Evolutionary conservation across 2,888 invertebrate species (phyloP).

Genomic region (Drosophila seclusa): DNA sequence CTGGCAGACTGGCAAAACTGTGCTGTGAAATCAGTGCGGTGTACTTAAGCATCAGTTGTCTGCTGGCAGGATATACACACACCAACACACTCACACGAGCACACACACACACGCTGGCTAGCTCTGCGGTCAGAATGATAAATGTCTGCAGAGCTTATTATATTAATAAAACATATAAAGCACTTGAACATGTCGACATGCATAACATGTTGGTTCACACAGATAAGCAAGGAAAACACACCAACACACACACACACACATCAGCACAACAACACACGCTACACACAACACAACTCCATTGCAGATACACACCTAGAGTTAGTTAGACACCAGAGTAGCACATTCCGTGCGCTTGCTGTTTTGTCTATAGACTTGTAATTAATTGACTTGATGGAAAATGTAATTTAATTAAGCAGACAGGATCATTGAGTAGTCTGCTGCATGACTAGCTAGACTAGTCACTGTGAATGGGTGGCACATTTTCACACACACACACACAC

Average conservation of each 20-base stretch:
- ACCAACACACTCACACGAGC: slow-evolving; percentile 1
- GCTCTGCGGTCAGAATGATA: slow-evolving; percentile 71
- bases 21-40: slow-evolving; percentile 57
- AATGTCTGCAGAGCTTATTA: slow-evolving; percentile 77
- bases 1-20: slow-evolving; percentile 11
- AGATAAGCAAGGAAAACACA: slow-evolving; percentile 30
- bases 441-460: slow-evolving; percentile 12
- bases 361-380: slow-evolving; percentile 71
- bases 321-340: slow-evolving; percentile 18
- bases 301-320: slow-evolving; percentile 25
- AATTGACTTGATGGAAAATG: slow-evolving; percentile 82
- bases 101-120: slow-evolving; percentile 19
- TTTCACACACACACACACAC: slow-evolving; percentile 2
- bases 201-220: slow-evolving; percentile 70
- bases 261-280: slow-evolving; percentile 9
- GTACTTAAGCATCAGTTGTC: slow-evolving; percentile 49
- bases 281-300: slow-evolving; percentile 4
- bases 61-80: slow-evolving; percentile 20
- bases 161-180: slow-evolving; percentile 81
- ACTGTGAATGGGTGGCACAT: slow-evolving; percentile 36
- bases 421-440: slow-evolving; percentile 23
- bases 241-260: slow-evolving; percentile 3
- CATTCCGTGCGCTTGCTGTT: slow-evolving; percentile 52
- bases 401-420: slow-evolving; percentile 79
- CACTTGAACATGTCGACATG: slow-evolving; percentile 78